Base-by-base conservation (phyloP, 2,113 vertebrate species). In the Argyrosomus japonicus region DNA sequence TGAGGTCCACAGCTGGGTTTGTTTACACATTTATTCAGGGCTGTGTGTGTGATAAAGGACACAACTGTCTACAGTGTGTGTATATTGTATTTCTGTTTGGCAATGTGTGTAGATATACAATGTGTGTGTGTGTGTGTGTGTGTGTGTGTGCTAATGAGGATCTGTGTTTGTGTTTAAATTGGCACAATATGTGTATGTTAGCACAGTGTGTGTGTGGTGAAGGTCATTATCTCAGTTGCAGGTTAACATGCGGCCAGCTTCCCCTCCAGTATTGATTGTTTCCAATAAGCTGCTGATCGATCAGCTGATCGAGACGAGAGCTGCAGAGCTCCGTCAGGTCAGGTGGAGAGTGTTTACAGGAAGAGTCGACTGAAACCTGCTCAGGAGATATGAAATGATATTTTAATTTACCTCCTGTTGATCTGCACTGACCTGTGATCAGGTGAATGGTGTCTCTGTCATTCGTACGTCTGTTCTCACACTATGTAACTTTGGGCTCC, bases 231-330 rank as follows among this genome's bases (percentile, higher is more conserved):
- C 48, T 54, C 18, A 27, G 71, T 6, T 71, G 69, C 64, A 68
- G 84, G 77, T 54, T 58, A 83, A 81, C 58, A 15, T 7, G 15
- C 47, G 64, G 12, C 12, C 36, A 63, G 25, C 50, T 47, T 57
- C 75, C 53, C n/a, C 60, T 40, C 14, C 40, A 23, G 9, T 18
- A 79, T 75, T 57, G 64, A 85, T 71, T 0, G 9, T n/a, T 68
- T 71, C 53, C 64, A 75, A 82, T 75, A 75, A 62, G 36, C 53
- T 11, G 58, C 60, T 6, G 63, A 75, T 23, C 45, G 86, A 85
- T 77, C 60, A 56, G 36, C 69, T 57, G 62, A 61, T 27, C 1
- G 14, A 67, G n/a, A 29, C 1, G 14, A 67, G n/a, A 29, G 54
- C 10, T 5, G 70, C 64, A 27, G 54, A 29, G 53, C 48, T 68